A percentile compares a stretch with the other conserved stretches of the same genome.
Evolutionary conservation across 2,797 vertebrate genomes (phyloP).

Genomic region (Acropternis orthonyx): DNA sequence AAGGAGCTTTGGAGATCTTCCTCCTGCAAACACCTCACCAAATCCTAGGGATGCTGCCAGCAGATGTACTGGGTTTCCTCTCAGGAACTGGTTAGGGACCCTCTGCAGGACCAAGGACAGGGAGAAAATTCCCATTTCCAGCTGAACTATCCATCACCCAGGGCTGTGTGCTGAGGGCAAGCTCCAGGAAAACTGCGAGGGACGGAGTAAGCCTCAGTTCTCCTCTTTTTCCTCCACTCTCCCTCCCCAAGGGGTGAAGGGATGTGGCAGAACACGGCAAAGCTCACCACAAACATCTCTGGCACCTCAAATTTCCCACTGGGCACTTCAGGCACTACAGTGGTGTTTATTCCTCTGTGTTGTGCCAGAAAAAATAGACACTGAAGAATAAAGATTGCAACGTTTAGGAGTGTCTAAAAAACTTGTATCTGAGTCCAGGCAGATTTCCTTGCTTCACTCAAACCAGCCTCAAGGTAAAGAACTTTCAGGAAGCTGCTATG

Average conservation of each 20-base stretch:
- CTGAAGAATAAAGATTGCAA: neutral
- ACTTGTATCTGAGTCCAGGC: neutral
- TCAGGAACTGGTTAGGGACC: neutral
- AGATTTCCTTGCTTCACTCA: neutral
- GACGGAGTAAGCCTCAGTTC: neutral
- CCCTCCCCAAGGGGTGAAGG: neutral
- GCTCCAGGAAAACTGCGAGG: neutral
- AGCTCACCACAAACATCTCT: neutral
- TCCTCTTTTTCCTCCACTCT: neutral
- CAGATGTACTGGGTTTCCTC: neutral
- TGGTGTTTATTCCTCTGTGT: neutral
- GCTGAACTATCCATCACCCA: neutral
- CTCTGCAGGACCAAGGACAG: slow-evolving; percentile 54
- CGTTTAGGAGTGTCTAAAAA: neutral
- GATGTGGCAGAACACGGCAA: neutral
- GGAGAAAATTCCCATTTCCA: neutral
- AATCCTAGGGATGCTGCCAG: neutral
- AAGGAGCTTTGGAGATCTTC: neutral
- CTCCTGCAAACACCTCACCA: neutral
- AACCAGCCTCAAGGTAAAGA: neutral
- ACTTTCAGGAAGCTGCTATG: neutral
- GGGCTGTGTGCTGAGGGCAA: fast-evolving
- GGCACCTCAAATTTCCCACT: neutral
- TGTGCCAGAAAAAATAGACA: neutral
- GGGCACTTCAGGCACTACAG: neutral